A percentile compares a stretch with the other conserved stretches of the same genome.
These are phyloP conservation scores for Hydropsyche betteni DNA, from an alignment of 2,888 invertebrate genomes.

Conservation along the genomic window DNA sequence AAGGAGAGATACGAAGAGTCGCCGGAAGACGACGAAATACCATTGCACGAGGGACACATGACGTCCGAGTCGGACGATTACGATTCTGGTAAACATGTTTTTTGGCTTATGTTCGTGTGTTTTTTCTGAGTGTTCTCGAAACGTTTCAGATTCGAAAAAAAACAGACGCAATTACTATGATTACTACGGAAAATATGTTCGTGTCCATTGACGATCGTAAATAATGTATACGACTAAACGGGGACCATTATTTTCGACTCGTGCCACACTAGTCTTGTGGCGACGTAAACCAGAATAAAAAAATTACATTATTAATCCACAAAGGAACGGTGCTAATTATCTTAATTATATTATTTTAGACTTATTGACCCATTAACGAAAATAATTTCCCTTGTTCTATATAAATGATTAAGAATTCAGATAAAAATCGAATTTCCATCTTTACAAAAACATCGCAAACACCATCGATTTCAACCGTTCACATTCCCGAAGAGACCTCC, in stretches of 20 bases:
- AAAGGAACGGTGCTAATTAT: too few relatives aligned
- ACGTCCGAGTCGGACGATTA: constrained; percentile 55
- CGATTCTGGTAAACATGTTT: constrained; percentile 62
- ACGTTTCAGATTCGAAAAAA: neutral
- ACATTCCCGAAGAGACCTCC: neutral
- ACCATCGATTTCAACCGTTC: neutral
- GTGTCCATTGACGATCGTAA: constrained; percentile 32
- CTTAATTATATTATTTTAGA: too few relatives aligned
- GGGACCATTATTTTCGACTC: constrained; percentile 33
- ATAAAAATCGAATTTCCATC: neutral
- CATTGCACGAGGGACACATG: constrained; percentile 63
- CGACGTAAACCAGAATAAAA: constrained; percentile 10
- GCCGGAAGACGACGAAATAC: constrained; percentile 79
- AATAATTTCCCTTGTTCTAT: too few relatives aligned
- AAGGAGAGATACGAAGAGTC: constrained; percentile 84
- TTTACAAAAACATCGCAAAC: neutral
- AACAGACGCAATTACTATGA: constrained; percentile 5
- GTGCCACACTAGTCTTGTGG: constrained; percentile 54
- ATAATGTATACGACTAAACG: constrained; percentile 37
- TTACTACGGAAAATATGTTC: constrained; percentile 21
- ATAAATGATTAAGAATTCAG: too few relatives aligned
- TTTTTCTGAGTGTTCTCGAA: neutral
- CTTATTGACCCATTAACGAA: too few relatives aligned
- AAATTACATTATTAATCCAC: too few relatives aligned
- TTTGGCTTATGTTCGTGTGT: neutral